Evolutionary conservation across 2,797 vertebrate genomes (phyloP).

Genomic region (Galago senegalensis): DNA sequence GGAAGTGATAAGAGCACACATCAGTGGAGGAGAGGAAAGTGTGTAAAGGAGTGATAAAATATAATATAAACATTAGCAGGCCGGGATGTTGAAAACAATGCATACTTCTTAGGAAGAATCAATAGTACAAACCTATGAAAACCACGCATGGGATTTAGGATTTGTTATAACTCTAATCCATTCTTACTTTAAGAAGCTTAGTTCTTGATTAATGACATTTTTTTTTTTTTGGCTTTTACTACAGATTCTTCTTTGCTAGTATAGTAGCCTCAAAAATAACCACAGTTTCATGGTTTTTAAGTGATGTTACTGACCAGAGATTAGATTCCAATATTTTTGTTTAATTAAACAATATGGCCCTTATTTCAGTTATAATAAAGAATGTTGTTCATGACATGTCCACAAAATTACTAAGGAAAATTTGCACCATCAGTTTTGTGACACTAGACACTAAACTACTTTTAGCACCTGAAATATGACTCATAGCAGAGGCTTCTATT

Average conservation of each 20-base stretch:
- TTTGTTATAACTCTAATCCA: not conserved
- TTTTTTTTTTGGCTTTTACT: conserved; percentile 22
- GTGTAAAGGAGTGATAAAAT: conserved; percentile 56
- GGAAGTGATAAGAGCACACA: conserved; percentile 10
- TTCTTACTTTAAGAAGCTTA: not conserved
- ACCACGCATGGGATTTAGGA: not conserved
- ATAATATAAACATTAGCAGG: not conserved
- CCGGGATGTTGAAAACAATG: conserved; percentile 58
- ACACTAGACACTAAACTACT: not conserved
- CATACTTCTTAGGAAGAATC: not conserved
- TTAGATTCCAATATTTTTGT: conserved; percentile 69
- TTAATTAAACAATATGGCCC: conserved; percentile 35
- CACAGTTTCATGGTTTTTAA: conserved; percentile 51
- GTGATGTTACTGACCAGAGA: conserved; percentile 1
- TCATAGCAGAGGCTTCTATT: not conserved
- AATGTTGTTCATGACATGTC: conserved; percentile 23
- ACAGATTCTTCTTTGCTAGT: conserved; percentile 34
- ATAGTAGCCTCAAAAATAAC: conserved; percentile 63
- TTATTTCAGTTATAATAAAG: conserved; percentile 42
- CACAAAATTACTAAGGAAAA: conserved; percentile 40
- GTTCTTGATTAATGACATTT: not conserved
- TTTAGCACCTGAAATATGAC: not conserved
- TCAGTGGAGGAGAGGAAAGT: conserved; percentile 35
- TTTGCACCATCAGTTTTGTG: conserved; percentile 27
- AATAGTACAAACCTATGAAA: conserved; percentile 40